Evolutionary conservation across 2,888 invertebrate genomes (phyloP).

Genomic region (Itoplectis maculator): DNA sequence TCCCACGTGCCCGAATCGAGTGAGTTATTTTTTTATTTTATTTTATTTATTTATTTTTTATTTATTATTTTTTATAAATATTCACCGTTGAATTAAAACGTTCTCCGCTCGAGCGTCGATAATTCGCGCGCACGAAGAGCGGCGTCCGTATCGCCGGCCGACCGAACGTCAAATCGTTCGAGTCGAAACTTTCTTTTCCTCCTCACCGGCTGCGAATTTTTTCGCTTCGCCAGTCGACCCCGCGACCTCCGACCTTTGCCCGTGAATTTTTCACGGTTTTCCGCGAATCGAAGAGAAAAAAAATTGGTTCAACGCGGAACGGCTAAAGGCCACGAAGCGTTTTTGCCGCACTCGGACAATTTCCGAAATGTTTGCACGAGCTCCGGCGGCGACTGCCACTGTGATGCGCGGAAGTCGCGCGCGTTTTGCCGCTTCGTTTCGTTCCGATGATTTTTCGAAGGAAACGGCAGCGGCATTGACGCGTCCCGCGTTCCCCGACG

Average conservation of each 20-base stretch:
- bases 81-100: not conserved
- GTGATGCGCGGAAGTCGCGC: too few species aligned
- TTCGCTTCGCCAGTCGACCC: not conserved
- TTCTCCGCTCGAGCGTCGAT: too few species aligned
- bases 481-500: not conserved
- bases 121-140: too few species aligned
- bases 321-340: not conserved
- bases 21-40: too few species aligned
- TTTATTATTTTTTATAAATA: not conserved
- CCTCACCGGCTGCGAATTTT: not conserved
- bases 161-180: too few species aligned
- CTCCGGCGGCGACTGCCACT: conserved; percentile 10
- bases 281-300: too few species aligned
- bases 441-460: not conserved
- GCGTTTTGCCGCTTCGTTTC: not conserved
- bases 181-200: not conserved
- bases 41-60: not conserved
- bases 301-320: too few species aligned
- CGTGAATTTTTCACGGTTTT: conserved; percentile 24
- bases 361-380: conserved; percentile 40
- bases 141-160: too few species aligned
- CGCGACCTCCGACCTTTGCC: conserved; percentile 42
- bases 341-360: not conserved
- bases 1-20: not conserved
- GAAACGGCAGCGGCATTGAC: not conserved